phyloP scores from a whole-genome alignment of 2,888 invertebrate genomes.

The Lycocerus yunnanus region DNA sequence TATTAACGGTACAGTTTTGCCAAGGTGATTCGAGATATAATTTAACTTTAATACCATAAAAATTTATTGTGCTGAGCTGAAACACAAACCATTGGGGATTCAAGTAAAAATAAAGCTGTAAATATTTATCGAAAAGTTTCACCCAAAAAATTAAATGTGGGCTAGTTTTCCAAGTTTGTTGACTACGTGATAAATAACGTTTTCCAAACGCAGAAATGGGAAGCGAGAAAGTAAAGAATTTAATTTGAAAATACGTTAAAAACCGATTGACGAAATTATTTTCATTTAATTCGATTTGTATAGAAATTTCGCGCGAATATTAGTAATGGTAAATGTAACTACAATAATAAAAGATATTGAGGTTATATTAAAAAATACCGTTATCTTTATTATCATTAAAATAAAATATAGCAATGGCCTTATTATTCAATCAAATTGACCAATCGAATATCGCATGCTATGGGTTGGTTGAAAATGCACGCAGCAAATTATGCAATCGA shows the following conservation, averaged over 20 bases:
- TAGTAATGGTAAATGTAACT: background rate
- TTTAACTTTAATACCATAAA: background rate
- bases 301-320: background rate
- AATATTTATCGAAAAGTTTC: background rate
- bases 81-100: background rate
- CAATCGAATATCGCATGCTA: background rate
- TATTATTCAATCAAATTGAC: background rate
- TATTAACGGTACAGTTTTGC: background rate
- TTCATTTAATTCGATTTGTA: background rate
- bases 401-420: background rate
- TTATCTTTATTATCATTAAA: background rate
- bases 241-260: background rate
- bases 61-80: background rate
- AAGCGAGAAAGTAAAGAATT: background rate
- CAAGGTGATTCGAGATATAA: background rate
- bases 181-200: background rate
- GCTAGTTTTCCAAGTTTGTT: background rate
- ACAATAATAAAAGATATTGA: conserved; percentile 1
- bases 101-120: background rate
- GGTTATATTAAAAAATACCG: conserved; percentile 1
- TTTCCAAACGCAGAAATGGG: background rate
- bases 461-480: background rate
- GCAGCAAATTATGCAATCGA: background rate
- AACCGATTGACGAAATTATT: background rate
- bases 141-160: background rate